These are phyloP conservation scores for Clarias macrocephalus DNA, from an alignment of 2,113 vertebrate genomes.

Conservation along the genomic window DNA sequence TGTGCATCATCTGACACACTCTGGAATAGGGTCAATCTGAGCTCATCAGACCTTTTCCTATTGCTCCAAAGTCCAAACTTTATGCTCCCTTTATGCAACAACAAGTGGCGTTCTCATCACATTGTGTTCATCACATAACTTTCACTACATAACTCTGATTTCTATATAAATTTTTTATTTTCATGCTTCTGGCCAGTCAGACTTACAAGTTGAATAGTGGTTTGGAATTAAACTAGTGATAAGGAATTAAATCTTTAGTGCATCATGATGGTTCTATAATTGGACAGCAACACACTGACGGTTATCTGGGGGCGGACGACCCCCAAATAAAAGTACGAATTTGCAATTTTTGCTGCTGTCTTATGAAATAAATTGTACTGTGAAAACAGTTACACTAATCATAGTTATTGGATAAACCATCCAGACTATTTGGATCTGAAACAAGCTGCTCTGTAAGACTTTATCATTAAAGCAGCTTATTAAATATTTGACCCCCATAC, in stretches of 20 bases:
- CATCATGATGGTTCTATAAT: background rate
- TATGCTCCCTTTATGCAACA: too few species aligned
- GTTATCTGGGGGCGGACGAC: background rate
- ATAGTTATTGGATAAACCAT: background rate
- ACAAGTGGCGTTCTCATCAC: too few species aligned
- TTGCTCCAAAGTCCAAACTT: too few species aligned
- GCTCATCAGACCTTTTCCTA: too few species aligned
- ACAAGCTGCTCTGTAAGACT: background rate
- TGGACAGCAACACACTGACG: background rate
- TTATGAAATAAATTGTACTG: background rate
- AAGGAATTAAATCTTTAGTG: background rate
- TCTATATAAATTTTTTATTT: too few species aligned
- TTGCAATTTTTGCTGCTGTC: background rate
- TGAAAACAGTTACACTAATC: background rate
- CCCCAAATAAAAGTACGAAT: background rate
- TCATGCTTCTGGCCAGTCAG: too few species aligned
- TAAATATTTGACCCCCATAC: constrained; percentile 53
- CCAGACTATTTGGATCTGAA: background rate
- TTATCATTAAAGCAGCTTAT: constrained; percentile 44
- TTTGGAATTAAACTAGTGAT: too few species aligned
- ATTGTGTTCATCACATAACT: too few species aligned
- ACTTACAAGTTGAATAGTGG: too few species aligned
- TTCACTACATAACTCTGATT: too few species aligned
- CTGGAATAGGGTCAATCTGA: too few species aligned
- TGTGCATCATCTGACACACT: too few species aligned